Conservation (phyloP, 2,113 vertebrate species). For the Burhinus bistriatus region DNA sequence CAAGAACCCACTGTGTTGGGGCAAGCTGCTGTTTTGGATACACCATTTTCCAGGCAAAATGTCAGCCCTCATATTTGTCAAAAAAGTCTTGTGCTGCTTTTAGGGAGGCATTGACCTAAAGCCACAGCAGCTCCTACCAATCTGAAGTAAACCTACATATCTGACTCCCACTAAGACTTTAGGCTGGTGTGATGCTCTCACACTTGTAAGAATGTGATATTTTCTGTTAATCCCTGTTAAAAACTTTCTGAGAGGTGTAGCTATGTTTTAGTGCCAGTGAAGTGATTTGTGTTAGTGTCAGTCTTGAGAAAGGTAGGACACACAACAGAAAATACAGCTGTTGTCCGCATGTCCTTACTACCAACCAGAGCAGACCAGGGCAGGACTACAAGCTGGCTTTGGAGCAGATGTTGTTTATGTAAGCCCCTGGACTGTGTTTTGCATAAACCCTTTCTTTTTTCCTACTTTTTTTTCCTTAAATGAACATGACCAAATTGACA, state of each 20-base stretch:
- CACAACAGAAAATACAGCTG: neutral
- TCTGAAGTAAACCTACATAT: neutral
- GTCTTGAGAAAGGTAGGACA: neutral
- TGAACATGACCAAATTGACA: neutral
- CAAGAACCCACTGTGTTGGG: accelerated
- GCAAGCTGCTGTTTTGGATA: neutral
- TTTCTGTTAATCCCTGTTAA: neutral
- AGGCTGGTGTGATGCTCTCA: neutral
- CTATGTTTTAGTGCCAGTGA: neutral
- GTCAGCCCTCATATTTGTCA: neutral
- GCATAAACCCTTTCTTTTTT: neutral
- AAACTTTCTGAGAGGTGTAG: neutral
- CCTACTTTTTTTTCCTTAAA: neutral
- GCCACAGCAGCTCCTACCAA: neutral
- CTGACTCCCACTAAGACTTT: neutral
- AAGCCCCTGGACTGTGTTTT: neutral
- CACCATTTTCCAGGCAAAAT: neutral
- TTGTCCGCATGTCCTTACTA: neutral
- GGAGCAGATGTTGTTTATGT: neutral
- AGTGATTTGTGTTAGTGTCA: neutral
- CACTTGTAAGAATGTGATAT: neutral
- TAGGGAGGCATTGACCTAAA: neutral
- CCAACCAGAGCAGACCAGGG: neutral
- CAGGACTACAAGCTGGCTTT: neutral
- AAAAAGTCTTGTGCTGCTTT: neutral